Conservation (phyloP, 2,888 invertebrate species). For the Drosophila anomelani region DNA sequence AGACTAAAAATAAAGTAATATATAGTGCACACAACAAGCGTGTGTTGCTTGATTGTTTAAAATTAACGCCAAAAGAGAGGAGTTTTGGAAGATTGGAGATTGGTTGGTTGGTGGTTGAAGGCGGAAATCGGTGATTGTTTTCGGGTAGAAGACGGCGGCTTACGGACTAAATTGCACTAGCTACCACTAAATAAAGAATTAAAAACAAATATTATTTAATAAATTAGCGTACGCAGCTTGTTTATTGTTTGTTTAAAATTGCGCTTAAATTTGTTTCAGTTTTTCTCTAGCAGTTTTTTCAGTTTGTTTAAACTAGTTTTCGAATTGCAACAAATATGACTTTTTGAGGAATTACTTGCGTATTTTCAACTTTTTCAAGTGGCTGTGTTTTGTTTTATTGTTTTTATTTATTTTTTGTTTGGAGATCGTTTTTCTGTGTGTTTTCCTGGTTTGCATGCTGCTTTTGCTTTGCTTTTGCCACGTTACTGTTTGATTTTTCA, state of each 20-base stretch:
- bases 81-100: constrained; percentile 24
- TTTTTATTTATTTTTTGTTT: constrained; percentile 46
- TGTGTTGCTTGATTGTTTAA: constrained; percentile 39
- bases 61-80: constrained; percentile 63
- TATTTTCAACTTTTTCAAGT: constrained; percentile 51
- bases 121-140: constrained; percentile 10
- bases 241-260: constrained; percentile 48
- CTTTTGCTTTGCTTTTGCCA: constrained; percentile 36
- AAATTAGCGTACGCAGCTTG: constrained; percentile 68
- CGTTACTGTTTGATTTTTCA: constrained; percentile 42
- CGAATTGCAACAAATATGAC: constrained; percentile 47
- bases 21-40: constrained; percentile 54
- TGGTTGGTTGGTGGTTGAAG: not conserved
- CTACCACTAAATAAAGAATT: constrained; percentile 83
- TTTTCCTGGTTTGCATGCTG: constrained; percentile 21
- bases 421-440: constrained; percentile 68
- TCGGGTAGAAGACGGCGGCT: constrained; percentile 43
- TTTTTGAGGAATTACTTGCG: constrained; percentile 35
- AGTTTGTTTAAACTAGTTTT: constrained; percentile 27
- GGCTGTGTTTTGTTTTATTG: constrained; percentile 19
- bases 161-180: constrained; percentile 84
- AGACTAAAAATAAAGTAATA: constrained; percentile 66
- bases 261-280: constrained; percentile 40
- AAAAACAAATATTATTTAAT: constrained; percentile 79
- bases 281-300: constrained; percentile 20